Evolutionary conservation across 2,797 vertebrate genomes (phyloP), one percentile per base, ranked within the genome.

Genomic region (Hydrophis major): DNA sequence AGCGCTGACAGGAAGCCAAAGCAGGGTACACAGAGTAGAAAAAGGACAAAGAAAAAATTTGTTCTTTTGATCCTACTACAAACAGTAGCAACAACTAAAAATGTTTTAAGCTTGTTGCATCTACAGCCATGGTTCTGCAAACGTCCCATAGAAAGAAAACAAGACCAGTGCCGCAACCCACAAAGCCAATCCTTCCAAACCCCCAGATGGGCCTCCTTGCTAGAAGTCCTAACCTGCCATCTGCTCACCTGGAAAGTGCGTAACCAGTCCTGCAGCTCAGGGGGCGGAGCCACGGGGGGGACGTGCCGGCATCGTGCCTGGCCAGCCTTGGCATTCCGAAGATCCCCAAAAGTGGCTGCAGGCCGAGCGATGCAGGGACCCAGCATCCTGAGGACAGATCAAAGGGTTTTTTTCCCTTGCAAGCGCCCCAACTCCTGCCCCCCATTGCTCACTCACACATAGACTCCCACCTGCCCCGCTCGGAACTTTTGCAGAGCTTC

Each of bases 231-330:
- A 18, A 1, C 4, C 12, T 8, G 14, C 60, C 5, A 0, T 6
- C 60, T 6, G 10, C 93, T 42, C 89, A 97, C 97, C 96, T 97
- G 96, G 95, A 97, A 97, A 60, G 96, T 97, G n/a, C 95, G 94
- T 6, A 97, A 96, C 97, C 97, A 97, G 92, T 96, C 96, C 95
- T 97, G 97, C 7, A 97, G 95, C 69, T 97, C 96, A 0, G 96
- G 94, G 0, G 97, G 97, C 0, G 97, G 97, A 0, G 91, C 87
- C 0, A 96, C 88, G 0, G 96, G 92, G 8, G 96, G 95, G 47
- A 97, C 95, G 37, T 18, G 87, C 0, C 96, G 95, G 14, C 96
- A 96, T 53, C 97, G 96, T 0, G 88, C 94, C 86, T 93, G 96
- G 14, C 94, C 95, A 0, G 87, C 93, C 50, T 96, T 96, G 50